Base-by-base conservation (phyloP, 1,140 invertebrate species). In the Idris sp. region DNA sequence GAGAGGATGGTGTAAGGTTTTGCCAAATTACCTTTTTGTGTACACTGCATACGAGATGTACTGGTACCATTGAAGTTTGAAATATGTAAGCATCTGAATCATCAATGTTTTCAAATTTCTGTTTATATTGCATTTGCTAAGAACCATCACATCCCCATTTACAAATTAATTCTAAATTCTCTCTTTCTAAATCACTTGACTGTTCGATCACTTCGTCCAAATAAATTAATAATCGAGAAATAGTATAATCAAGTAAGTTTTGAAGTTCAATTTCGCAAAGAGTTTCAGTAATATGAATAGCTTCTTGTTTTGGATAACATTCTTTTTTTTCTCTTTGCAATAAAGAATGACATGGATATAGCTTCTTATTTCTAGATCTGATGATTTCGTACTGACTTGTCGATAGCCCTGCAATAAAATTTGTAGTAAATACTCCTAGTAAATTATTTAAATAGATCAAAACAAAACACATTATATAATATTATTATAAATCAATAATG, bases 141-240 rank as follows among this genome's bases (percentile, higher is more conserved):
- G 77, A 80, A 48, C 81, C 82, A 74, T 84, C 82, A 49, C 74
- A 82, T n/a, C 78, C 81, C 81, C 81, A 83, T 43, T 84, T 84
- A 13, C 51, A 74, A 54, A 81, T 82, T 8, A 81, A 38, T 25
- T 16, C 30, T 31, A 79, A 56, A 31, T 31, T 41, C 61, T 73
- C 4, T 26, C 11, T 28, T 71, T 30, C 22, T 26, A 69, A 8
- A 33, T 26, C 13, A 64, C 25, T 40, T n/a, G 78, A 33, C 26
- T 33, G 58, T 19, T 71, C 31, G 13, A 78, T 71, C 8, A 77
- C 68, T 38, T 78, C 71, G n/a, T 19, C 13, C 59, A 69, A 43
- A 10, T 49, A 19, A 16, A 44, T 10, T 25, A 74, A 58, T 33
- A 80, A 56, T 10, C 76, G 62, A 18, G 54, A 14, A 59, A 19